These are phyloP conservation scores for Sebastolobus alascanus DNA, from an alignment of 2,797 vertebrate species.

Conservation along the genomic window DNA sequence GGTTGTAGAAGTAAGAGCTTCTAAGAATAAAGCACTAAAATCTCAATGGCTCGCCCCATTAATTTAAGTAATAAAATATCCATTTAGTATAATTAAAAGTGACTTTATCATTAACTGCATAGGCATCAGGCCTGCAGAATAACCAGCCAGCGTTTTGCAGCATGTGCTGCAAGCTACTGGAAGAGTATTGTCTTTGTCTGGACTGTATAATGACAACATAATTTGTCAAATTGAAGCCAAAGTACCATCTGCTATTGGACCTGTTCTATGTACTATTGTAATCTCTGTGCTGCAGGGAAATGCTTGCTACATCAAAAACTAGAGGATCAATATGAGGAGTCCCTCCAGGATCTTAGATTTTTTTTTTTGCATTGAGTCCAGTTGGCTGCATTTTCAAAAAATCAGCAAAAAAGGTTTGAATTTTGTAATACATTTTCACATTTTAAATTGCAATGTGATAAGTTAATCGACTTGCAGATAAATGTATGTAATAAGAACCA, in stretches of 20 bases:
- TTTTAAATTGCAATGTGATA: neutral
- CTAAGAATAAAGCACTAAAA: constrained; percentile 19
- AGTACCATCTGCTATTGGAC: neutral
- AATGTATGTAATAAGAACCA: neutral
- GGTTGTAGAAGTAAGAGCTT: neutral
- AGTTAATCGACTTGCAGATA: neutral
- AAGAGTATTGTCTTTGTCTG: neutral
- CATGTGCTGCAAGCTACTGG: neutral
- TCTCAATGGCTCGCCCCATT: constrained; percentile 15
- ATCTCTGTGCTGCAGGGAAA: neutral
- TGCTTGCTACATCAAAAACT: neutral
- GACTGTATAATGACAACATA: neutral
- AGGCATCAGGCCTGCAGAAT: neutral
- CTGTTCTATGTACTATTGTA: neutral
- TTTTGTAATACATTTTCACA: neutral
- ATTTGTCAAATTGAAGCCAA: neutral
- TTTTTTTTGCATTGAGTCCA: neutral
- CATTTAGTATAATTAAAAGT: constrained; percentile 43
- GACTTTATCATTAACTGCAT: neutral
- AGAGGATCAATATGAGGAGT: neutral
- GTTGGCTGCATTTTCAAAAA: neutral
- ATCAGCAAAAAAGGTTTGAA: neutral
- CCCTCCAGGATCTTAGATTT: neutral
- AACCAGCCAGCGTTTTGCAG: neutral
- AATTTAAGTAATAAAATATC: constrained; percentile 37